phyloP scores from a whole-genome alignment of 2,888 invertebrate species.

The Cephus spinipes region DNA sequence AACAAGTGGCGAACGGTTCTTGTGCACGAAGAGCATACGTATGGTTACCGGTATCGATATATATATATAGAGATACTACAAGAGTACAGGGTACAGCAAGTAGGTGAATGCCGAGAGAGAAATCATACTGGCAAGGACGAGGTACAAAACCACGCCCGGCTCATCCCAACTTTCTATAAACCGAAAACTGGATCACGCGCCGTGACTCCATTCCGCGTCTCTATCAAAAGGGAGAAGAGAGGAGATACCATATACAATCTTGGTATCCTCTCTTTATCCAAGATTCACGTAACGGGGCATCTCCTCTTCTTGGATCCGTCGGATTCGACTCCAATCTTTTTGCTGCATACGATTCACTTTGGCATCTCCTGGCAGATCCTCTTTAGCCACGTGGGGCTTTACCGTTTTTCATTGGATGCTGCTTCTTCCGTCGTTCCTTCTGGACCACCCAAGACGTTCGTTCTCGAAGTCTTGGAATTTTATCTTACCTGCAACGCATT shows the following conservation, averaged over 20 bases:
- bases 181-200: conserved; percentile 65
- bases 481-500: background rate
- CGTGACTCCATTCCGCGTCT: conserved; percentile 22
- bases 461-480: background rate
- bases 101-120: conserved; percentile 61
- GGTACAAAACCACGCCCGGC: conserved; percentile 62
- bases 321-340: conserved; percentile 15
- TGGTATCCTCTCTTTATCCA: conserved; percentile 22
- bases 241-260: conserved; percentile 30
- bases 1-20: conserved; percentile 35
- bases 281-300: conserved; percentile 45
- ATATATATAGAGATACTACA: conserved; percentile 11
- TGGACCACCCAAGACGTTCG: background rate
- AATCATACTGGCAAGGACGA: conserved; percentile 64
- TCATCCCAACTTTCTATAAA: conserved; percentile 65
- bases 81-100: conserved; percentile 15
- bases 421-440: background rate
- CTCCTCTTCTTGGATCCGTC: conserved; percentile 12
- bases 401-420: conserved; percentile 1
- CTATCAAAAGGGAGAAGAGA: background rate
- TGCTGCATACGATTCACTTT: background rate
- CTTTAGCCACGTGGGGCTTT: background rate
- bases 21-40: background rate
- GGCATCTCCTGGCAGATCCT: background rate
- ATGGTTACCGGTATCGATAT: conserved; percentile 21